phyloP scores from a whole-genome alignment of 2,888 invertebrate genomes.

The Syrphus vitripennis region DNA sequence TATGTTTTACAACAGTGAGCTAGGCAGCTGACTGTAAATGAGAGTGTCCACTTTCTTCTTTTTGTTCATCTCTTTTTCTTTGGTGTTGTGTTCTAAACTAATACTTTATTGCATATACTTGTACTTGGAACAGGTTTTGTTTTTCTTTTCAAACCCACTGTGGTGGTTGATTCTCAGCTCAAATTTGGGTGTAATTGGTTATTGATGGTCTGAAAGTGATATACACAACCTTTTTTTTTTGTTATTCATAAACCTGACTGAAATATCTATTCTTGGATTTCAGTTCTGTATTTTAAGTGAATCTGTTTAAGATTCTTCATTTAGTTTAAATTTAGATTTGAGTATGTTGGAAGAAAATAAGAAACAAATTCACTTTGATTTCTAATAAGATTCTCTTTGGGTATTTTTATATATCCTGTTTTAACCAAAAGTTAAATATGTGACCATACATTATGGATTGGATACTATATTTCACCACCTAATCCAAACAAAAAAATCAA shows the following conservation, averaged over 20 bases:
- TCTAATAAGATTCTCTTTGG: background rate
- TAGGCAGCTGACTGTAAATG: slow-evolving; percentile 14
- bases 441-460: background rate
- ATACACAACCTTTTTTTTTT: background rate
- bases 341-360: background rate
- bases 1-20: background rate
- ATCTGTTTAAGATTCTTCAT: background rate
- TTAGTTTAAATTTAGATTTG: background rate
- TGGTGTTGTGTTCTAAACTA: background rate
- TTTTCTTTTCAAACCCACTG: background rate
- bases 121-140: slow-evolving; percentile 24
- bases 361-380: background rate
- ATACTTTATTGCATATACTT: background rate
- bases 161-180: background rate
- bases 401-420: background rate
- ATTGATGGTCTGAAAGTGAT: slow-evolving; percentile 4
- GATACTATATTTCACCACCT: background rate
- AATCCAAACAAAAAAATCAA: background rate
- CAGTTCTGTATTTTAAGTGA: background rate
- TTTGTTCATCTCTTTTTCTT: slow-evolving; percentile 15
- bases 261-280: background rate
- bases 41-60: slow-evolving; percentile 25
- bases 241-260: background rate
- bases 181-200: background rate
- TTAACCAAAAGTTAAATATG: background rate